Evolutionary conservation across 2,797 vertebrate species (phyloP).

Genomic region (Cuniculus paca): DNA sequence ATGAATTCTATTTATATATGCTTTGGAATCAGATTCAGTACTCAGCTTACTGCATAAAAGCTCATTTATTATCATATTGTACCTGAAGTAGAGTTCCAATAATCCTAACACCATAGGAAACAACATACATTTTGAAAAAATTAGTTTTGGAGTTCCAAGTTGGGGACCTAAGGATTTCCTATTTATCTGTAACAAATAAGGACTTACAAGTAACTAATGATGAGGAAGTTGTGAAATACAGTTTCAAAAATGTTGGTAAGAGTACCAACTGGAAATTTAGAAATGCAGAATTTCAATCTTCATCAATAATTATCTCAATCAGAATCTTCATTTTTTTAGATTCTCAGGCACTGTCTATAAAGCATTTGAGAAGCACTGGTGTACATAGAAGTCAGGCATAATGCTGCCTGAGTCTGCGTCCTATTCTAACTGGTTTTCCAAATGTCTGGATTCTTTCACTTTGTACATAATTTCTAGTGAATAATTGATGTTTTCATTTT

Average conservation of each 20-base stretch:
- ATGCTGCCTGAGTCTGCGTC: neutral
- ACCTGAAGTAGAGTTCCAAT: neutral
- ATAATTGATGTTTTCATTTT: neutral
- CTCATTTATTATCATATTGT: neutral
- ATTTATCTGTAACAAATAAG: neutral
- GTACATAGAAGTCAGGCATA: neutral
- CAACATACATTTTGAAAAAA: neutral
- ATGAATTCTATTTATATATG: neutral
- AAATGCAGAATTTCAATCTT: neutral
- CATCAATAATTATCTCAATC: neutral
- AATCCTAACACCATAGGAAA: neutral
- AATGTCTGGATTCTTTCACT: constrained; percentile 25
- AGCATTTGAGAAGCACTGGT: neutral
- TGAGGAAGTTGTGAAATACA: neutral
- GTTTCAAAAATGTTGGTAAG: neutral
- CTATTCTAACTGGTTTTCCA: neutral
- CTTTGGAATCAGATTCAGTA: neutral
- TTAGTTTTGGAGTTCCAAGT: neutral
- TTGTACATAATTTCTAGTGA: neutral
- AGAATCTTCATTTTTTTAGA: neutral
- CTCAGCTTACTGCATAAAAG: neutral
- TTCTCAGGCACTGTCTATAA: neutral
- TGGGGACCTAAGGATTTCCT: neutral
- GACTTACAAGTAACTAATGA: neutral
- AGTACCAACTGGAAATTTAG: neutral